phyloP scores from a whole-genome alignment of 2,888 invertebrate species.

The Melanostoma mellinum region DNA sequence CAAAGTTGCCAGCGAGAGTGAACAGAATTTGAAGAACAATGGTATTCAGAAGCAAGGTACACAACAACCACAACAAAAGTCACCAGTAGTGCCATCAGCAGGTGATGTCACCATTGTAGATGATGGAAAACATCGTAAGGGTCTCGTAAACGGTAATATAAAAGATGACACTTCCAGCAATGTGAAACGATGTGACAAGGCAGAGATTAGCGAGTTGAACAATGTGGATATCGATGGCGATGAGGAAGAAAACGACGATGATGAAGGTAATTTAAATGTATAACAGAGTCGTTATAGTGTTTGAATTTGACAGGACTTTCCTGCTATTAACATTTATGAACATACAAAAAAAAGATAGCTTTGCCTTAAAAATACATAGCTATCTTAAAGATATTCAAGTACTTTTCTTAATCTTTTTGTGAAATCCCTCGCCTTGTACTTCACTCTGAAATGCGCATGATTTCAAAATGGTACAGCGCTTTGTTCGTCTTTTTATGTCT shows the following conservation, averaged over 20 bases:
- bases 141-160: constrained; percentile 59
- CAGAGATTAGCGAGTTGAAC: constrained; percentile 56
- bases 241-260: constrained; percentile 40
- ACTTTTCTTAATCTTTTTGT: too few species aligned
- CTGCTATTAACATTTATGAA: background rate
- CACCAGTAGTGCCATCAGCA: constrained; percentile 41
- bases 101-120: constrained; percentile 48
- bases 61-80: constrained; percentile 33
- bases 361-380: too few species aligned
- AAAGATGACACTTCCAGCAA: constrained; percentile 54
- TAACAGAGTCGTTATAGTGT: constrained; percentile 12
- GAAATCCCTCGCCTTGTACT: background rate
- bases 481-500: constrained; percentile 20
- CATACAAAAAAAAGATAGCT: background rate
- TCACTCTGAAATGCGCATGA: constrained; percentile 22
- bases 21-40: constrained; percentile 54
- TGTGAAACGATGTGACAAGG: constrained; percentile 54
- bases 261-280: constrained; percentile 53
- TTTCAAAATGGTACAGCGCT: constrained; percentile 24
- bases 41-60: constrained; percentile 11
- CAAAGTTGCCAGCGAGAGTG: constrained; percentile 41
- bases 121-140: constrained; percentile 54
- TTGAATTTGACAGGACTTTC: background rate
- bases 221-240: constrained; percentile 58
- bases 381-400: too few species aligned